Evolutionary conservation across 2,888 invertebrate species (phyloP).

Genomic region (Microdon myrmicae): DNA sequence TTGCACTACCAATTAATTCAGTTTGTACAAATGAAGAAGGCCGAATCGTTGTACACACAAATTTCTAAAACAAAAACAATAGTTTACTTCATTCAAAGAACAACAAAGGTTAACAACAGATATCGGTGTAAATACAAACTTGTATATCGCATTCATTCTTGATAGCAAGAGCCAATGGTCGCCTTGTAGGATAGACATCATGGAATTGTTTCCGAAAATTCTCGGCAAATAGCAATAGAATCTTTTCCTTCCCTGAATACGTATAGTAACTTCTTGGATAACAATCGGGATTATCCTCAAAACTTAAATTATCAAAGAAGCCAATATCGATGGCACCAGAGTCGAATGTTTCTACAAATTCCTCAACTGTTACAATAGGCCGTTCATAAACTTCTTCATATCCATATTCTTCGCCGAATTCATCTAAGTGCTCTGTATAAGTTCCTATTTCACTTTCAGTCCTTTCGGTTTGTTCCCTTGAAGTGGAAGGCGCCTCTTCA

Average conservation of each 20-base stretch:
- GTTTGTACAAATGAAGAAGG: slow-evolving; percentile 80
- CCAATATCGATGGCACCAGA: slow-evolving; percentile 63
- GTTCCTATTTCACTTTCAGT: no score
- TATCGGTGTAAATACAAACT: slow-evolving; percentile 66
- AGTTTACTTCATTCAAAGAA: not conserved
- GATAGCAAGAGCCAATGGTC: slow-evolving; percentile 76
- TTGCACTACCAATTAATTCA: slow-evolving; percentile 73
- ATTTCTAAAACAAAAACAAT: slow-evolving; percentile 73
- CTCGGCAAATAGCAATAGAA: slow-evolving; percentile 78
- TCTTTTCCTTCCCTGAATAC: slow-evolving; percentile 76
- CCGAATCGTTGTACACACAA: slow-evolving; percentile 85
- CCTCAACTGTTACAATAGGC: slow-evolving; percentile 29
- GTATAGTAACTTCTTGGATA: slow-evolving; percentile 75
- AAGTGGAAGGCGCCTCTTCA: no score
- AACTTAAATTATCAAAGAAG: slow-evolving; percentile 60
- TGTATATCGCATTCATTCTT: slow-evolving; percentile 82
- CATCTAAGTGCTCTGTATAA: not conserved
- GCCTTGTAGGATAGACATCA: slow-evolving; percentile 71
- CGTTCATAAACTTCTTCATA: not conserved
- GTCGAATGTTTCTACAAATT: slow-evolving; percentile 54
- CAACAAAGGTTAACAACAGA: slow-evolving; percentile 9
- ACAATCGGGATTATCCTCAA: slow-evolving; percentile 69
- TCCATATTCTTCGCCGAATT: no score
- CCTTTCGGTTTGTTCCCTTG: no score
- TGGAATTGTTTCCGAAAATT: slow-evolving; percentile 80